These are phyloP conservation scores for Polypterus senegalus DNA, from an alignment of 2,113 vertebrate species.

Conservation along the genomic window DNA sequence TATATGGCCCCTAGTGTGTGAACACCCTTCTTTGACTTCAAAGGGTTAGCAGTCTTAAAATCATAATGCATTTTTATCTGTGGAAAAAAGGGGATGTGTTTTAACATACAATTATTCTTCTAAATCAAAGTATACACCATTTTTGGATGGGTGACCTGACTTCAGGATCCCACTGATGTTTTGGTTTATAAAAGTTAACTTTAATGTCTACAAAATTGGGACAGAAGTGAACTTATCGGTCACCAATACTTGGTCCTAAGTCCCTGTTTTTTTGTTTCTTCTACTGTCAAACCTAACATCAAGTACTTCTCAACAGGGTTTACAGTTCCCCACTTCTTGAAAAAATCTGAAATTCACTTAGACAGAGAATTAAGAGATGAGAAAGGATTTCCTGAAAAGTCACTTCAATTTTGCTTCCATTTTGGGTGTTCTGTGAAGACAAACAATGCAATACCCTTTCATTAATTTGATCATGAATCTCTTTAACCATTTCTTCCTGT, in stretches of 20 bases:
- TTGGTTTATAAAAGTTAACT: conserved; percentile 12
- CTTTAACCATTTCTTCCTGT: conserved; percentile 14
- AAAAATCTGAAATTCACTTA: no score
- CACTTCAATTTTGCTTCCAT: conserved; percentile 16
- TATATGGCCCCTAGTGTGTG: no score
- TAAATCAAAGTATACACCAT: conserved; percentile 10
- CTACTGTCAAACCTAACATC: conserved; percentile 19
- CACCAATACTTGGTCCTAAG: conserved; percentile 11
- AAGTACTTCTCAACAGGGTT: conserved; percentile 21
- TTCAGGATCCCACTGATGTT: conserved; percentile 7
- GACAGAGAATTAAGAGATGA: no score
- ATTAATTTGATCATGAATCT: conserved; percentile 11
- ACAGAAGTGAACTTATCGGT: conserved; percentile 14
- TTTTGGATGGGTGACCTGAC: conserved; percentile 1
- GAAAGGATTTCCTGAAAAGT: conserved; percentile 12
- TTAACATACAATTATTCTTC: conserved; percentile 16
- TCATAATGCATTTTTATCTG: conserved; percentile 11
- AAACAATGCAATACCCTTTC: background rate
- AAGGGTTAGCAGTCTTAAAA: background rate
- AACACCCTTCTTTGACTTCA: background rate
- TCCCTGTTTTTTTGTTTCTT: conserved; percentile 11
- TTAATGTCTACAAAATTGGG: conserved; percentile 14
- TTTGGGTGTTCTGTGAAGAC: conserved; percentile 6
- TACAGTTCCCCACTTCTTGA: conserved; percentile 17
- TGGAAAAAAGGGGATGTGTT: conserved; percentile 17